These are phyloP conservation scores for Capreolus pygargus DNA, from an alignment of 2,113 vertebrate genomes.

Conservation along the genomic window DNA sequence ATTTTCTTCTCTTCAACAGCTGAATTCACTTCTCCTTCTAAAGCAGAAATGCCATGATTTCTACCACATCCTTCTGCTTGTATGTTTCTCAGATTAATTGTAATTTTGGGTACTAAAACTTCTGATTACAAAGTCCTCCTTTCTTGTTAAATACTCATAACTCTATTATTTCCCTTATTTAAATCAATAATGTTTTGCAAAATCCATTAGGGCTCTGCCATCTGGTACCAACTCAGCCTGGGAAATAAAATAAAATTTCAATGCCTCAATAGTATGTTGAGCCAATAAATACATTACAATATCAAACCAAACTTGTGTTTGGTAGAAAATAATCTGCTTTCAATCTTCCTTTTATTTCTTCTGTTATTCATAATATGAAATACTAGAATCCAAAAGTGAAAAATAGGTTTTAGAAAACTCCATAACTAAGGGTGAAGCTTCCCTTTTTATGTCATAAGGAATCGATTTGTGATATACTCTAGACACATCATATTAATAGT, in stretches of 20 bases:
- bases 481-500: neutral
- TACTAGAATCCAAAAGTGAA: neutral
- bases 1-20: neutral
- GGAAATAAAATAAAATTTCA: conserved; percentile 34
- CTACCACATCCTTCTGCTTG: neutral
- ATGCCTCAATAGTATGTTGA: neutral
- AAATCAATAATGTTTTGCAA: conserved; percentile 21
- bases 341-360: conserved; percentile 2
- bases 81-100: conserved; percentile 31
- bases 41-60: neutral
- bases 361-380: neutral
- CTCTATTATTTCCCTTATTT: conserved; percentile 43
- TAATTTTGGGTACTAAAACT: neutral
- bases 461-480: neutral
- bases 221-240: neutral
- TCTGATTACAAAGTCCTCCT: conserved; percentile 47
- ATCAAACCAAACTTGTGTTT: neutral
- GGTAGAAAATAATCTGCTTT: neutral
- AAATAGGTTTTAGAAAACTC: neutral
- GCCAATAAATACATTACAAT: neutral
- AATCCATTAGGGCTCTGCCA: neutral
- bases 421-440: neutral
- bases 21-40: neutral
- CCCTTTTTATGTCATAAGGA: neutral
- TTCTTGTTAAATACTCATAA: conserved; percentile 55